Conservation (phyloP, 2,113 vertebrate genomes). For the Apteryx mantelli region DNA sequence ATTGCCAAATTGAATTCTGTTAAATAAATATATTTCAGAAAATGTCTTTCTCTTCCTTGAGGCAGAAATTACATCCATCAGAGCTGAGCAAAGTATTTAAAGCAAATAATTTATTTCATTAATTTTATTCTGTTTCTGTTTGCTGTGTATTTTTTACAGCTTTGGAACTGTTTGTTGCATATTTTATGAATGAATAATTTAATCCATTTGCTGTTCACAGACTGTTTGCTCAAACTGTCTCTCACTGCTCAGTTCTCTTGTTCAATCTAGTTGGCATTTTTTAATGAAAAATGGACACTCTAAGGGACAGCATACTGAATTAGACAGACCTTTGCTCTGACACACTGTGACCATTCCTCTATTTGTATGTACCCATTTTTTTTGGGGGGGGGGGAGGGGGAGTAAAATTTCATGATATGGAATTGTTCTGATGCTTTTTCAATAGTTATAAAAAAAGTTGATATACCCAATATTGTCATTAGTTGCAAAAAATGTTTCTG, state of each 20-base stretch:
- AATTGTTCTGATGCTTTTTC: not conserved
- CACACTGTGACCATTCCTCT: not conserved
- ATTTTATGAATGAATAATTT: slow-evolving; percentile 18
- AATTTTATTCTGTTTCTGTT: not conserved
- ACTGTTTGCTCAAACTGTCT: not conserved
- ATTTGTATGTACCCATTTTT: not conserved
- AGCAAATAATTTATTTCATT: slow-evolving; percentile 3
- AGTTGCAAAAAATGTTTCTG: not conserved
- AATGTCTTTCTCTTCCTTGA: not conserved
- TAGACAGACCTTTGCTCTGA: not conserved
- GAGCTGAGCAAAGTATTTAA: slow-evolving; percentile 1
- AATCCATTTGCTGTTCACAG: not conserved
- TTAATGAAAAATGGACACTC: not conserved
- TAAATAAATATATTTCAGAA: not conserved
- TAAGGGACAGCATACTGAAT: not conserved
- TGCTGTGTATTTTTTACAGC: not conserved
- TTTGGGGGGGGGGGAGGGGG: not conserved
- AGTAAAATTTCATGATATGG: not conserved
- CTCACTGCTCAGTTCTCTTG: not conserved
- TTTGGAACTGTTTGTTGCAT: slow-evolving; percentile 9
- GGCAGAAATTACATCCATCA: not conserved
- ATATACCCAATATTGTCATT: not conserved
- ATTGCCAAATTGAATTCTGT: not conserved
- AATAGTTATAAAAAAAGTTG: not conserved
- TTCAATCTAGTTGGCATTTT: not conserved